Base-by-base conservation (phyloP, 2,113 vertebrate genomes). In the Cochlearius cochlearius region DNA sequence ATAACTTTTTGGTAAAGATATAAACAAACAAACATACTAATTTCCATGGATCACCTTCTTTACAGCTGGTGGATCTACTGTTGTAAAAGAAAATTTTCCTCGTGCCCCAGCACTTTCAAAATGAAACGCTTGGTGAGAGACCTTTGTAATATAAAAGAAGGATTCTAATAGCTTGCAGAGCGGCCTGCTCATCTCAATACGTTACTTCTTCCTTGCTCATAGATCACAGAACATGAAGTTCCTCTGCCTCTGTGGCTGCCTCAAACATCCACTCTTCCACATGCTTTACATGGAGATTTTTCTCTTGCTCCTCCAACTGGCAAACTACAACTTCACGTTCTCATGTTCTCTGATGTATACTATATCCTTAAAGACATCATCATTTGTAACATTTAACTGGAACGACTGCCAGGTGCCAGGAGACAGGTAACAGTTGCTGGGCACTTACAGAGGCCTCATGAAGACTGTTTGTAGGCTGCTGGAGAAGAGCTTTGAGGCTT, bases 361-460 rank as follows among this genome's bases (percentile, higher is more conserved):
- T 49, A 50, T 18, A 81, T 58, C 32, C 77, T 62, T 74, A 50
- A 91, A 89, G 27, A 87, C 49, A 87, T 34, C 39, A 30, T 43
- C 4, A 58, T 87, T 80, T 81, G 41, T 68, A 78, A 63, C 4
- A 41, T 71, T 86, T 75, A 91, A 60, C 47, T 60, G 32, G 30
- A 90, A 84, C 2, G 4, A 63, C 64, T 84, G 14, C 22, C 39
- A 90, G 50, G 67, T 86, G 72, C 29, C 62, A 91, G 34, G 36
- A 93, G 45, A 93, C 74, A 86, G 85, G 74, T 90, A 89, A 47
- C 75, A 92, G 76, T 81, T 89, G 62, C 72, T 68, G 80, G 80
- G 91, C 79, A 71, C 25, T 78, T 72, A 58, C 3, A 69, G 53
- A 60, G 19, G 47, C 43, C 27, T 74, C 45, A 41, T 5, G n/a